Evolutionary conservation across 2,797 vertebrate genomes (phyloP).

Genomic region (Vipera ursinii): DNA sequence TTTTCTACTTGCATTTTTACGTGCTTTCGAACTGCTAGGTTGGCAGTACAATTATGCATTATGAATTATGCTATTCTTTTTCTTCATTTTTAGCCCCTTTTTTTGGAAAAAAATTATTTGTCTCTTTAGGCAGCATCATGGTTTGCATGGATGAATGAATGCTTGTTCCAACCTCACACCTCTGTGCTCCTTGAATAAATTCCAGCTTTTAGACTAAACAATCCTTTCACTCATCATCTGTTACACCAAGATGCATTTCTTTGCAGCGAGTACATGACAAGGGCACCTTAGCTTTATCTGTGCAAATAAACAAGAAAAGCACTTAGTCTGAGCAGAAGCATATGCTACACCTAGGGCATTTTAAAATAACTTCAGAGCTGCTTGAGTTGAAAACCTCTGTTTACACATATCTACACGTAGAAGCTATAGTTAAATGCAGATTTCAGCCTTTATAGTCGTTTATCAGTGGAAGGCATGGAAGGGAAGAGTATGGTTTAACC

Average conservation of each 20-base stretch:
- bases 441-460: not conserved
- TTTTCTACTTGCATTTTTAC: too few species aligned
- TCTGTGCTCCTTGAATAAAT: conserved; percentile 30
- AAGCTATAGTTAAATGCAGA: not conserved
- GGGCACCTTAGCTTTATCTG: conserved; percentile 34
- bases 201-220: conserved; percentile 29
- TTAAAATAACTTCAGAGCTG: conserved; percentile 13
- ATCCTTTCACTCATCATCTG: conserved; percentile 24
- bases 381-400: not conserved
- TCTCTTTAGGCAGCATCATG: conserved; percentile 15
- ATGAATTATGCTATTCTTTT: not conserved
- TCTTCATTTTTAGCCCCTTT: conserved; percentile 2
- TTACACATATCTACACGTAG: not conserved
- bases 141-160: conserved; percentile 5
- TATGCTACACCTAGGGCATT: not conserved
- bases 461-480: not conserved
- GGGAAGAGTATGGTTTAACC: not conserved
- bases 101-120: conserved; percentile 14
- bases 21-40: too few species aligned
- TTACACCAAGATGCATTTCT: conserved; percentile 32
- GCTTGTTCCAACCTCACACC: not conserved
- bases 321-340: not conserved
- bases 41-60: not conserved
- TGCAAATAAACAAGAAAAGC: conserved; percentile 23
- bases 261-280: conserved; percentile 23